Percentiles rank a stretch among this genome's conserved stretches.
phyloP scores from a whole-genome alignment of 1,140 invertebrate genomes.

The Oedothorax gibbosus region DNA sequence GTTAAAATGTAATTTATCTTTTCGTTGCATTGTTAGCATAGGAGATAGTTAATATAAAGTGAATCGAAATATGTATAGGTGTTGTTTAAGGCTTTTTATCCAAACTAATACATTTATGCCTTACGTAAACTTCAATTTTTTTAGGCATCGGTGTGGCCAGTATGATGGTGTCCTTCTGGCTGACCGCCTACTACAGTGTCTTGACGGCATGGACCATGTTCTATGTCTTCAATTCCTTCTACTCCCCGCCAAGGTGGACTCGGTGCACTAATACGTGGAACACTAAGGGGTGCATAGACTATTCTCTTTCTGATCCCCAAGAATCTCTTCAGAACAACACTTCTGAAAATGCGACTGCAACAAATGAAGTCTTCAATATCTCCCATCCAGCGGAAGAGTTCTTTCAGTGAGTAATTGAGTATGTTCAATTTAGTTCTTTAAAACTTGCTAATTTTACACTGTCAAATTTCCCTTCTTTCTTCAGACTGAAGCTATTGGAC shows the following conservation, averaged over 20 bases:
- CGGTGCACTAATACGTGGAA: constrained; percentile 91
- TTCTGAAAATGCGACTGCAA: neutral
- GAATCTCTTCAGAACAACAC: neutral
- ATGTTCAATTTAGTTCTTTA: neutral
- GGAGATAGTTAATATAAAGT: too few relatives aligned
- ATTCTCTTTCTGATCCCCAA: constrained; percentile 71
- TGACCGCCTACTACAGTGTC: constrained; percentile 96
- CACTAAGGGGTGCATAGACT: constrained; percentile 75
- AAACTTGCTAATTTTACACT: neutral
- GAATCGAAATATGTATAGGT: too few relatives aligned
- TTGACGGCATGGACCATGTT: constrained; percentile 95
- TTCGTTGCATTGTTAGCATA: too few relatives aligned
- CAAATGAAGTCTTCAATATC: constrained; percentile 6
- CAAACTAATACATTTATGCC: too few relatives aligned
- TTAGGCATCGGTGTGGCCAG: constrained; percentile 79
- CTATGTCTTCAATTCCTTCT: constrained; percentile 92
- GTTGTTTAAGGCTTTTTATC: too few relatives aligned
- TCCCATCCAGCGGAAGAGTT: constrained; percentile 42
- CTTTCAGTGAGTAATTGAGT: constrained; percentile 34
- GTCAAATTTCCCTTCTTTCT: constrained; percentile 65
- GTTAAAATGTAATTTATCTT: too few relatives aligned
- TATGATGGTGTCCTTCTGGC: constrained; percentile 93
- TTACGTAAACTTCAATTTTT: neutral
- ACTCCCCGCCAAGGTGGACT: constrained; percentile 87
- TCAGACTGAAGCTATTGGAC: constrained; percentile 84